Base-by-base conservation (phyloP, 2,113 vertebrate species). In the Corapipo altera region DNA sequence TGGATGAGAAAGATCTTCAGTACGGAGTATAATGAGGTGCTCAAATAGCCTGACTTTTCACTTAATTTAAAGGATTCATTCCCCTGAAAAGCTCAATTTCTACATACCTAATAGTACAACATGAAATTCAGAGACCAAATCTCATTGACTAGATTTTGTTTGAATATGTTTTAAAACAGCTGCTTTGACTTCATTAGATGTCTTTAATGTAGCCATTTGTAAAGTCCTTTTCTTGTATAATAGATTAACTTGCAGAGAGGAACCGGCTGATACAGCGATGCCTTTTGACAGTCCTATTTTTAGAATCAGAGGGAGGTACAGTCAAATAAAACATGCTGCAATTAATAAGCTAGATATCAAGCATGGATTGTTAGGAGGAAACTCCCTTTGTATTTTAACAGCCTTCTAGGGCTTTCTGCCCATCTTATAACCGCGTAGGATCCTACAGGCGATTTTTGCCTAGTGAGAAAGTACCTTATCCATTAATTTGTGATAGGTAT, bases 51-150 rank as follows among this genome's bases (percentile, higher is more conserved):
- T 76, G 70, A 91, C 57, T 97, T 97, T 97, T 97, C 93, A 95
- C 91, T 96, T 97, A 96, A 96, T 80, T 87, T 97, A 91, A 97
- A 97, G 94, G 96, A 97, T 96, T 93, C 28, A 94, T 97, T 95
- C 84, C 61, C 57, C 61, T 91, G 89, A 92, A 97, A 97, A 95
- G 72, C 92, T 95, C 81, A 33, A 75, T 96, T 97, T 95, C 92
- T 93, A 92, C 79, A 93, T 91, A 96, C 88, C 89, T 96, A 95
- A 90, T 97, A 95, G 81, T 95, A 89, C 88, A 93, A 96, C 94
- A 81, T 88, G 87, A 94, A 96, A 93, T 84, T 94, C 78, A 95
- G 93, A 96, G 89, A 80, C 75, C 55, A 72, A 65, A 88, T 83
- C 44, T 95, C 80, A 78, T 76, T 96, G 94, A 95, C 71, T 88